Percentiles rank a stretch among this genome's conserved stretches.
Evolutionary conservation across 2,113 vertebrate genomes (phyloP).

Genomic region (Colaptes auratus): DNA sequence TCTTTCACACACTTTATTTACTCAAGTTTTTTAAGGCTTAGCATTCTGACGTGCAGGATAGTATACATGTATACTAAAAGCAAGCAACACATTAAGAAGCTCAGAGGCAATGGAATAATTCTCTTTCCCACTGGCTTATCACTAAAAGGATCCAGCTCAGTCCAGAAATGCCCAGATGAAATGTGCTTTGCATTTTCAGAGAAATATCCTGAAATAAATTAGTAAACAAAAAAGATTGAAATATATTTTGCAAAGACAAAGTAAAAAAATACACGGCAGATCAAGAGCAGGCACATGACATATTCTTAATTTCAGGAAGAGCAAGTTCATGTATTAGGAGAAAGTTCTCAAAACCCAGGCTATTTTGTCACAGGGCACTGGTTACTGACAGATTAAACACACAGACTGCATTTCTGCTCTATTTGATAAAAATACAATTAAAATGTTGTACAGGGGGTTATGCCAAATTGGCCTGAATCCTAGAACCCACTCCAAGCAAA

Average conservation of each 20-base stretch:
- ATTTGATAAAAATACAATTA: conserved; percentile 82
- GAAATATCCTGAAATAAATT: background rate
- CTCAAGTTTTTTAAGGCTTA: conserved; percentile 10
- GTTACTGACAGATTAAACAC: conserved; percentile 65
- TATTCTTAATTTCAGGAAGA: background rate
- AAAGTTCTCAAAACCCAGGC: conserved; percentile 48
- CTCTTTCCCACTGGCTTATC: background rate
- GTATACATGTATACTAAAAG: background rate
- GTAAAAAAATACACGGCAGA: background rate
- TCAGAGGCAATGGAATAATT: background rate
- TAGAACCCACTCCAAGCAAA: conserved; percentile 77
- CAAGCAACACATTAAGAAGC: background rate
- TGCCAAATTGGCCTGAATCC: conserved; percentile 79
- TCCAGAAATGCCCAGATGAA: background rate
- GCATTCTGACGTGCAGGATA: background rate
- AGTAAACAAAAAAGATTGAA: background rate
- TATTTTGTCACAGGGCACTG: conserved; percentile 32
- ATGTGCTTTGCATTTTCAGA: background rate
- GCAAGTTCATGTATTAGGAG: background rate
- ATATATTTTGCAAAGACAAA: conserved; percentile 10
- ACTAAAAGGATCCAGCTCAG: background rate
- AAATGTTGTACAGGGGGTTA: conserved; percentile 70
- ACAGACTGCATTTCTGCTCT: conserved; percentile 70
- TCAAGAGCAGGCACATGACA: background rate
- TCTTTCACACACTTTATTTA: conserved; percentile 39